These are phyloP conservation scores for Macrophya annulata DNA, from an alignment of 2,888 invertebrate species.

Conservation along the genomic window DNA sequence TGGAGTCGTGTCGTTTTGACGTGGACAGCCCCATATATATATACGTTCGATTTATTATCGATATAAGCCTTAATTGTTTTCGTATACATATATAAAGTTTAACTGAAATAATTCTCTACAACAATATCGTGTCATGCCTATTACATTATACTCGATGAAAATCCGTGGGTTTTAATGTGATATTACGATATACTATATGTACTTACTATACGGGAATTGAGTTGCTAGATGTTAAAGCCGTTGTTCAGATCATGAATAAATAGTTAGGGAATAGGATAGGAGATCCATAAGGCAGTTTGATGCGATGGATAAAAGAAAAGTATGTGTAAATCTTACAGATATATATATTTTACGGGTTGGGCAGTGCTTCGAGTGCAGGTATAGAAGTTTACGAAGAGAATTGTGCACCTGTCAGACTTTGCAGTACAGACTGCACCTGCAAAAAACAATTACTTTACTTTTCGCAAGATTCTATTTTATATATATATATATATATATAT, in stretches of 20 bases:
- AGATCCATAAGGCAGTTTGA: neutral
- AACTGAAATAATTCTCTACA: neutral
- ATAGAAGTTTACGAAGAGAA: neutral
- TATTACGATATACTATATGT: neutral
- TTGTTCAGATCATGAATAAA: neutral
- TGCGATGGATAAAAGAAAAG: neutral
- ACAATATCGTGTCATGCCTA: neutral
- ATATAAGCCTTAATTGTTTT: neutral
- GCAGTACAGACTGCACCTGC: slow-evolving; percentile 60
- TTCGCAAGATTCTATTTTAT: slow-evolving; percentile 55
- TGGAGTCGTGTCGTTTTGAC: no score
- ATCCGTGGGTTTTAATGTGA: slow-evolving; percentile 27
- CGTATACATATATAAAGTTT: neutral
- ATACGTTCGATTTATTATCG: neutral
- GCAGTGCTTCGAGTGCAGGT: neutral
- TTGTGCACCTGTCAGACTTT: slow-evolving; percentile 62
- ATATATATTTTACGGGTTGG: neutral
- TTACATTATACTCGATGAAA: slow-evolving; percentile 1
- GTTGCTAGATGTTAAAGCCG: neutral
- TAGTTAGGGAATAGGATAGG: neutral
- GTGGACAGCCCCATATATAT: no score
- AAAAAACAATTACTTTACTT: slow-evolving; percentile 59
- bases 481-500: no score
- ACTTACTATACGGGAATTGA: neutral
- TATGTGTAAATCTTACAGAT: neutral